Evolutionary conservation across 1,140 invertebrate species (phyloP).

Genomic region (Maconellicoccus hirsutus): DNA sequence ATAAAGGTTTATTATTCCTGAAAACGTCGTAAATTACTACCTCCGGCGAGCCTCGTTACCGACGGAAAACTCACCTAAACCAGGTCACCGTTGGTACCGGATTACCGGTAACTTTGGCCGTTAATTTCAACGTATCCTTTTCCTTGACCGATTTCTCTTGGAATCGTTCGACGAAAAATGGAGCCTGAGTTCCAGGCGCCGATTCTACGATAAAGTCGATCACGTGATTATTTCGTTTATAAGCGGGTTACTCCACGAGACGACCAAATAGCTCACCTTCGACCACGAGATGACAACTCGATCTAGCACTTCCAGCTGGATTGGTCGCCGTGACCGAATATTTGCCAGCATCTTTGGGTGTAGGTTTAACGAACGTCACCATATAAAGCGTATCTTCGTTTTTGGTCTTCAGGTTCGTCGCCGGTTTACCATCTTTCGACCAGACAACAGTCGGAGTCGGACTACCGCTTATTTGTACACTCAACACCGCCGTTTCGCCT

Average conservation of each 20-base stretch:
- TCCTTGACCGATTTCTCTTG: conserved; percentile 71
- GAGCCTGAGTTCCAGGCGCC: conserved; percentile 35
- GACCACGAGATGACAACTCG: conserved; percentile 59
- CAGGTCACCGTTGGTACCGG: conserved; percentile 78
- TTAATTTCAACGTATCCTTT: conserved; percentile 62
- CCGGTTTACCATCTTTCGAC: conserved; percentile 61
- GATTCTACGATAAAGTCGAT: conserved; percentile 26
- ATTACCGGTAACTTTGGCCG: conserved; percentile 75
- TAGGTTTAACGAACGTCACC: conserved; percentile 52
- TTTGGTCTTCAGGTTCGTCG: conserved; percentile 37
- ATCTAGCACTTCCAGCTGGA: conserved; percentile 59
- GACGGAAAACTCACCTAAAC: conserved; percentile 49
- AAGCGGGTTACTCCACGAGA: not conserved
- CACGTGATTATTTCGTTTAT: not conserved
- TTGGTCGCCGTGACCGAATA: conserved; percentile 73
- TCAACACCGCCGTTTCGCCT: conserved; percentile 61
- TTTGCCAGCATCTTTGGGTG: conserved; percentile 54
- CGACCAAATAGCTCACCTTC: conserved; percentile 47
- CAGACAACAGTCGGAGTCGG: conserved; percentile 65
- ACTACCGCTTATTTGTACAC: conserved; percentile 65
- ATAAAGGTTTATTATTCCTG: conserved; percentile 67
- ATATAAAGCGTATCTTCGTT: conserved; percentile 54
- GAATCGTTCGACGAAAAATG: conserved; percentile 75
- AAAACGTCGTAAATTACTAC: too few species aligned
- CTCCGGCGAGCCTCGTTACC: not conserved